Evolutionary conservation across 2,888 invertebrate genomes (phyloP).

Genomic region (Muscina levida): DNA sequence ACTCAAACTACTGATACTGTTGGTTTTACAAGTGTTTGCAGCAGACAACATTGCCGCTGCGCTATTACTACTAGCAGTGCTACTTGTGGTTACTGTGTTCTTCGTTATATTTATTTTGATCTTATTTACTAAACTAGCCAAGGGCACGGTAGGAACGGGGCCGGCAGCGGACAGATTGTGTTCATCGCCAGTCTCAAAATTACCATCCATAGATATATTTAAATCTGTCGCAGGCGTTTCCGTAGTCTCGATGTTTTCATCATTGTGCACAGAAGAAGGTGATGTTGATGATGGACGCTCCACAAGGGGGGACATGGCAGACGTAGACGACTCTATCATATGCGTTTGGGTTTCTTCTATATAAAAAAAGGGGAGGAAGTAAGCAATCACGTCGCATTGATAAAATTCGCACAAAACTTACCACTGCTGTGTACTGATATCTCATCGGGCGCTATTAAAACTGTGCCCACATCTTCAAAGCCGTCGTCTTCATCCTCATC

Average conservation of each 20-base stretch:
- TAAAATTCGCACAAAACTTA: slow-evolving; percentile 68
- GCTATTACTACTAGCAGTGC: slow-evolving; percentile 72
- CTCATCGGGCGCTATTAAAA: slow-evolving; percentile 75
- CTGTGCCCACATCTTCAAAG: slow-evolving; percentile 80
- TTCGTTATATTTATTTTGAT: slow-evolving; percentile 93
- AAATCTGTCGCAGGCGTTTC: slow-evolving; percentile 69
- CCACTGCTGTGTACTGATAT: slow-evolving; percentile 78
- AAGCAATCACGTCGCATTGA: no score
- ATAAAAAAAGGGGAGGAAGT: slow-evolving; percentile 32
- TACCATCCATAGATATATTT: slow-evolving; percentile 86
- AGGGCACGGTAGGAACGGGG: slow-evolving; percentile 76
- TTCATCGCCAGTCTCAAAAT: slow-evolving; percentile 84
- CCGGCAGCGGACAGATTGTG: slow-evolving; percentile 78
- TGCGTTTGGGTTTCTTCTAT: slow-evolving; percentile 77
- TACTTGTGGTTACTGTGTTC: slow-evolving; percentile 81
- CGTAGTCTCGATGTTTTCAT: slow-evolving; percentile 58
- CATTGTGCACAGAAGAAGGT: slow-evolving; percentile 69
- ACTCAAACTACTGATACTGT: slow-evolving; percentile 30
- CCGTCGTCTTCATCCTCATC: slow-evolving; percentile 81
- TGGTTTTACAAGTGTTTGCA: slow-evolving; percentile 59
- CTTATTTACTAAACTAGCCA: slow-evolving; percentile 81
- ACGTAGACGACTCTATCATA: slow-evolving; percentile 74
- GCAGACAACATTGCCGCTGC: slow-evolving; percentile 61
- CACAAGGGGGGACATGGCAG: slow-evolving; percentile 69
- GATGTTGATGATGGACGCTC: slow-evolving; percentile 81